These are phyloP conservation scores for Catharus bicknelli DNA, from an alignment of 2,113 vertebrate species.

Conservation along the genomic window DNA sequence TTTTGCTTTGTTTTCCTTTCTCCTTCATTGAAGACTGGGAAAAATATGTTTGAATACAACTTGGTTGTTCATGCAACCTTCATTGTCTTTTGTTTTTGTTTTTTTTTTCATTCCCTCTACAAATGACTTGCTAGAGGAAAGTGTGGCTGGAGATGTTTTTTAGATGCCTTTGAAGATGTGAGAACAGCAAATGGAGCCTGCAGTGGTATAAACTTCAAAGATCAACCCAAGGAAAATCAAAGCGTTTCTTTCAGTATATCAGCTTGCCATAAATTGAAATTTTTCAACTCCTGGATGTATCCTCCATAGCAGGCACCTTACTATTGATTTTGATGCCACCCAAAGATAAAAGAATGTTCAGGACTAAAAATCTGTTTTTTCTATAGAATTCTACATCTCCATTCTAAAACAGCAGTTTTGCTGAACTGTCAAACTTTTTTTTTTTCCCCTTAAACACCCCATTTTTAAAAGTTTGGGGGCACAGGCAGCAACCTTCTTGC, in stretches of 20 bases:
- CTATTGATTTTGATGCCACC: constrained; percentile 3
- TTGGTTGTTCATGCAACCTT: background rate
- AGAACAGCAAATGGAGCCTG: constrained; percentile 42
- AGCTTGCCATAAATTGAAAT: constrained; percentile 19
- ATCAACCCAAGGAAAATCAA: constrained; percentile 50
- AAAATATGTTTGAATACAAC: background rate
- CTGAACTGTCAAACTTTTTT: background rate
- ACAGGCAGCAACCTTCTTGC: background rate
- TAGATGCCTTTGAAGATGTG: constrained; percentile 55
- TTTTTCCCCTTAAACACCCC: background rate
- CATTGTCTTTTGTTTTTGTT: background rate
- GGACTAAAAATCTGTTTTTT: background rate
- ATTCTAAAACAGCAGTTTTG: background rate
- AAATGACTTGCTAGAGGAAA: constrained; percentile 18
- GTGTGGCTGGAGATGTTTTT: background rate
- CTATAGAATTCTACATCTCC: background rate
- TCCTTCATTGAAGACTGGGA: background rate
- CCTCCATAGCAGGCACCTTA: background rate
- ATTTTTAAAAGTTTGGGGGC: background rate
- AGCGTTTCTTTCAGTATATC: constrained; percentile 3
- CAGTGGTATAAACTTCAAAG: constrained; percentile 56
- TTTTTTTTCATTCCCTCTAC: background rate
- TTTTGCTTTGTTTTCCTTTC: background rate
- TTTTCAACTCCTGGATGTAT: background rate
- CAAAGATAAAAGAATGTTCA: background rate